Base-by-base conservation (phyloP, 2,797 vertebrate genomes). In the Scarus forsteni region DNA sequence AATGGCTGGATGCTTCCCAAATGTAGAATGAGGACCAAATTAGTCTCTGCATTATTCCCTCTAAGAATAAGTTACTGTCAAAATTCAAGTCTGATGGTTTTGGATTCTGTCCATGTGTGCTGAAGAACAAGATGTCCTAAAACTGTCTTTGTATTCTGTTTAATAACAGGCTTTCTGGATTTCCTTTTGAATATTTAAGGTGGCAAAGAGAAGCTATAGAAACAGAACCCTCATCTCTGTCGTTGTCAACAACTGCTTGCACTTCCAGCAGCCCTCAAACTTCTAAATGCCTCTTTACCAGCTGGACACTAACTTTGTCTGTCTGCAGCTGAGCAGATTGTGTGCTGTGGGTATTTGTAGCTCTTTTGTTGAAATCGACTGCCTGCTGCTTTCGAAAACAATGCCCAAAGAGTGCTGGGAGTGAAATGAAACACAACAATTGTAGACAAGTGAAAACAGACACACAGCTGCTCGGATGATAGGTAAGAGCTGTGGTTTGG, bases 1-100 rank as follows among this genome's bases (percentile, higher is more conserved):
- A 71, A 77, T 36, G 53, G 55, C 72, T 70, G 56, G 38, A 43
- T 55, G 52, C 40, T 49, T 70, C 55, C 70, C 19, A 69, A 15
- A 15, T 59, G 19, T 10, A 7, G 51, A 48, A 66, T 35, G 9
- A 46, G n/a, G 44, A 38, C 42, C 55, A 43, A 14, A 73, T 36
- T 16, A n/a, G 12, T 66, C 53, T 7, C 50, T 51, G 66, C 39
- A 48, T 60, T 43, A 60, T 66, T 39, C 43, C 3, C 34, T 57
- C 40, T 66, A 39, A 59, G 44, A 52, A 48, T 0, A 69, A 56
- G 54, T 66, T n/a, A n/a, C 34, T 39, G 40, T 62, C 39, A 62
- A 60, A n/a, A 73, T 38, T 27, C 45, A 34, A 71, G 14, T 10
- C 19, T 5, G 34, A 15, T 58, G 12, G 2, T 27, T 42, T 10